phyloP scores from a whole-genome alignment of 2,113 vertebrate genomes.

The Arothron firmamentum region DNA sequence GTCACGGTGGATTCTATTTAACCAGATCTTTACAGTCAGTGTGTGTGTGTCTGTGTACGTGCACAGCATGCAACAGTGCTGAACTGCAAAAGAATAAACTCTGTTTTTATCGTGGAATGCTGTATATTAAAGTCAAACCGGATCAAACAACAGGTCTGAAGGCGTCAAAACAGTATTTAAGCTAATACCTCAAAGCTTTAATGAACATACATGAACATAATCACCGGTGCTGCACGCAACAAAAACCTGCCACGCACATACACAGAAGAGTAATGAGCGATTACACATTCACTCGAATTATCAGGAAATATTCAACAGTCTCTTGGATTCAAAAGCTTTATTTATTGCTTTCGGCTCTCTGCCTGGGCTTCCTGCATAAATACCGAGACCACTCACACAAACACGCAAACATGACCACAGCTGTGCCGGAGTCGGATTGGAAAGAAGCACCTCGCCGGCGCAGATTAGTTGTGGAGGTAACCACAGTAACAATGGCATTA shows the following conservation, averaged over 20 bases:
- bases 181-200: constrained; percentile 16
- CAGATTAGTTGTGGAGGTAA: constrained; percentile 49
- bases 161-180: constrained; percentile 9
- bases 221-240: background rate
- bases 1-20: too few species aligned
- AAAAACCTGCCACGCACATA: background rate
- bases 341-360: constrained; percentile 8
- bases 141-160: background rate
- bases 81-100: too few species aligned
- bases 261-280: constrained; percentile 13
- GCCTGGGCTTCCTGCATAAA: constrained; percentile 18
- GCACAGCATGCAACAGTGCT: too few species aligned
- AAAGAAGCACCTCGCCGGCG: constrained; percentile 52
- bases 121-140: background rate
- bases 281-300: constrained; percentile 1
- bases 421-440: constrained; percentile 36
- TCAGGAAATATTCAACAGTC: background rate
- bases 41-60: too few species aligned
- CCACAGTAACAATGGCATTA: constrained; percentile 62
- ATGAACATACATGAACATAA: constrained; percentile 12
- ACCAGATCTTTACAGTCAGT: too few species aligned
- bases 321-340: background rate
- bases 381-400: constrained; percentile 31
- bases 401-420: constrained; percentile 68
- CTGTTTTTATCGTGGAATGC: too few species aligned